A percentile compares a stretch with the other conserved stretches of the same genome.
phyloP scores from a whole-genome alignment of 2,888 invertebrate species.

The Cryptocephalus moraei region DNA sequence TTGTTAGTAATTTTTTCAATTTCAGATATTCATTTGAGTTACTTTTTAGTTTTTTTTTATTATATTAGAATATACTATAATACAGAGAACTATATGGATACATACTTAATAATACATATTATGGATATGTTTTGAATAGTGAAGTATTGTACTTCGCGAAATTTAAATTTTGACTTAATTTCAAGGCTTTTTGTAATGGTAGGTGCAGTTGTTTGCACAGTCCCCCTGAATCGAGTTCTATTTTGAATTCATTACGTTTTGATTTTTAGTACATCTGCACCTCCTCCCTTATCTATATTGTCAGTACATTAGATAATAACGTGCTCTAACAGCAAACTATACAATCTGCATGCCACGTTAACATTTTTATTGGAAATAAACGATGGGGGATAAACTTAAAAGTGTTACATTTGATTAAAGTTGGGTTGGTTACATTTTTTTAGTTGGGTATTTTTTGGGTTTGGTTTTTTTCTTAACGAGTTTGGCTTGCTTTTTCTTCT shows the following conservation, averaged over 20 bases:
- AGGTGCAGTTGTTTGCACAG: conserved; percentile 20
- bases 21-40: neutral
- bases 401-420: too few species aligned
- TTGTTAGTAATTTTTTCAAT: neutral
- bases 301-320: conserved; percentile 20
- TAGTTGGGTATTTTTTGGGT: too few species aligned
- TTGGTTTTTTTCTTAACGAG: too few species aligned
- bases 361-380: too few species aligned
- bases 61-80: neutral
- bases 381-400: too few species aligned
- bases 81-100: conserved; percentile 1
- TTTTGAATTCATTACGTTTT: neutral
- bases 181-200: conserved; percentile 25
- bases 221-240: too few species aligned
- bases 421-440: too few species aligned
- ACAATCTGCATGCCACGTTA: conserved; percentile 2
- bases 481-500: too few species aligned
- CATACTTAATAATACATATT: neutral
- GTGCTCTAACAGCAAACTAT: conserved; percentile 19
- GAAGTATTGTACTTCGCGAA: conserved; percentile 2
- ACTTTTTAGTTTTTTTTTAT: neutral
- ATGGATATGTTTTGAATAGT: conserved; percentile 3
- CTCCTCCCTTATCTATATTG: conserved; percentile 21
- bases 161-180: conserved; percentile 16
- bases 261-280: conserved; percentile 17